Percentiles rank a stretch among this genome's conserved stretches.
Evolutionary conservation across 2,113 vertebrate genomes (phyloP).

Genomic region (Ceyx cyanopectus): DNA sequence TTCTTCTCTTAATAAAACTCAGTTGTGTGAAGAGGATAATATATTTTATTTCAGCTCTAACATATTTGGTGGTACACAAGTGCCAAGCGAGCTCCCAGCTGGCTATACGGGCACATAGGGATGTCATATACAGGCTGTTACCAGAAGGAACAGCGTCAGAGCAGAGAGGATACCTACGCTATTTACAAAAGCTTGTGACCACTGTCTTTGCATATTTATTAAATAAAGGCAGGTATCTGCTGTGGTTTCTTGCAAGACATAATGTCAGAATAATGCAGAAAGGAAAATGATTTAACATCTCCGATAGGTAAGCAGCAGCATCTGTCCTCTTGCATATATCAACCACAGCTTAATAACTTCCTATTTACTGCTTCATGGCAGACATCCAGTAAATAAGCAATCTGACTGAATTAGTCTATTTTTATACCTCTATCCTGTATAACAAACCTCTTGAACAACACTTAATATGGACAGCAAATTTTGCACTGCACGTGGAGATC

Average conservation of each 20-base stretch:
- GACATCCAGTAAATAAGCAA: conserved; percentile 22
- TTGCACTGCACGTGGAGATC: conserved; percentile 1
- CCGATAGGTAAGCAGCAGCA: conserved; percentile 67
- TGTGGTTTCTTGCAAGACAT: not conserved
- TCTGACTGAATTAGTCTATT: not conserved
- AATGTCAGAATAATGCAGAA: not conserved
- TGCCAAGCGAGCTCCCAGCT: not conserved
- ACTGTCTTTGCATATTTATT: not conserved
- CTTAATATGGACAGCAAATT: conserved; percentile 70
- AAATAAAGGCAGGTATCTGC: not conserved
- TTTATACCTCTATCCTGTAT: conserved; percentile 52
- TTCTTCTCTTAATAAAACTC: conserved; percentile 41
- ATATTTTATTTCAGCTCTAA: not conserved
- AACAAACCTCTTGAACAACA: conserved; percentile 79
- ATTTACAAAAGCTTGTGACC: not conserved
- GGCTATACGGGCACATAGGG: not conserved
- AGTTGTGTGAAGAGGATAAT: conserved; percentile 20
- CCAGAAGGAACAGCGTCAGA: not conserved
- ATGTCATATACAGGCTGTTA: not conserved
- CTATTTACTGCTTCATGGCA: conserved; percentile 13
- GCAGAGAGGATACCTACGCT: accelerated
- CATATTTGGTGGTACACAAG: not conserved
- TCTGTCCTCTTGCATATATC: conserved; percentile 80
- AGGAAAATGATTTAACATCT: not conserved
- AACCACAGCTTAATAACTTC: conserved; percentile 68